These are phyloP conservation scores for Caenorhabditis briggsae DNA, from an alignment of 1,140 invertebrate genomes.

Conservation along the genomic window DNA sequence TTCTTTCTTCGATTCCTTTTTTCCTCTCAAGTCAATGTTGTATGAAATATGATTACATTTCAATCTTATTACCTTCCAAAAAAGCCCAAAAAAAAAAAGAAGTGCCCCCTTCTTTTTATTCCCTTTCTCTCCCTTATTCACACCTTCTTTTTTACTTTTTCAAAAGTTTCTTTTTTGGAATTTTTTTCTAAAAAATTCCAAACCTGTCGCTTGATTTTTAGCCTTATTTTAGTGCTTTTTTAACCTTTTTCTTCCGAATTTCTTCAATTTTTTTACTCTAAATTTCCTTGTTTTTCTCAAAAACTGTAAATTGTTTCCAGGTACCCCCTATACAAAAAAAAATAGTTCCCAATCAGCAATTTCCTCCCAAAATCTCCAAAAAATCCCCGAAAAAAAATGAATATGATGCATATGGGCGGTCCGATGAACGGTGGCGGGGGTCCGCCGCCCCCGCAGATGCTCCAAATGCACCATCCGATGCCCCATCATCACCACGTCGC, in stretches of 20 bases:
- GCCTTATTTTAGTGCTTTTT: too few species aligned
- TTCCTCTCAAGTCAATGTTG: constrained; percentile 39
- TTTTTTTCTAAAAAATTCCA: neutral
- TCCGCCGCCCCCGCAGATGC: constrained; percentile 23
- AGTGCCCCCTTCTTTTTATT: neutral
- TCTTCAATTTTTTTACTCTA: too few species aligned
- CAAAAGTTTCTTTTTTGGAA: neutral
- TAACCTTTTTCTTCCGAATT: too few species aligned
- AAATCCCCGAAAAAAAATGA: neutral
- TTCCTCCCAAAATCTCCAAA: neutral
- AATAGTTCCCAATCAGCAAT: too few species aligned
- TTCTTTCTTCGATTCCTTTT: neutral
- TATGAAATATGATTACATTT: constrained; percentile 59
- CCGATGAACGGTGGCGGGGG: constrained; percentile 43
- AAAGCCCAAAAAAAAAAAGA: neutral
- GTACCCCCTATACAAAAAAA: neutral
- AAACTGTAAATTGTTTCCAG: neutral
- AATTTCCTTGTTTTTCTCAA: too few species aligned
- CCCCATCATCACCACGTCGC: constrained; percentile 50
- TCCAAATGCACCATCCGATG: constrained; percentile 33
- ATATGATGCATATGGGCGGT: constrained; percentile 59
- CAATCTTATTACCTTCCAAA: constrained; percentile 59
- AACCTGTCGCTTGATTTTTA: too few species aligned
- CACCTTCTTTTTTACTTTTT: neutral
- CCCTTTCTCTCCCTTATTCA: constrained; percentile 3